Base-by-base conservation (phyloP, 2,888 invertebrate genomes). In the Diaperis boleti region DNA sequence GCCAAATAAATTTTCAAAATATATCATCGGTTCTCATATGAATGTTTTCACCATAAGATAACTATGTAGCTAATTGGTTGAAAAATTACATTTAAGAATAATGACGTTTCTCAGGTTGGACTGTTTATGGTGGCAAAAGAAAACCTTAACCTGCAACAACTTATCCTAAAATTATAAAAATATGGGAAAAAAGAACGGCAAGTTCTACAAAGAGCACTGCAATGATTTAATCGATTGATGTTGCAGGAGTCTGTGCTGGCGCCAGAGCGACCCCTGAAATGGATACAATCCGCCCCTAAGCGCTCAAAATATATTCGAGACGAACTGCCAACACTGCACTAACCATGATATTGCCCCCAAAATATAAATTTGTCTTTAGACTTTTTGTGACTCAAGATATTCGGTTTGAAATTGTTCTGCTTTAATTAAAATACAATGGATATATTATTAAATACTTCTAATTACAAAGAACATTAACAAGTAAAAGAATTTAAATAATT, bases 151-250 rank as follows among this genome's bases (percentile, higher is more conserved):
- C n/a, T n/a, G n/a, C n/a, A n/a, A n/a, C n/a, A n/a, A n/a, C n/a
- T n/a, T n/a, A n/a, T n/a, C n/a, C n/a, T n/a, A n/a, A n/a, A n/a
- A n/a, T n/a, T n/a, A n/a, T n/a, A n/a, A n/a, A n/a, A n/a, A n/a
- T n/a, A n/a, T n/a, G n/a, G n/a, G n/a, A n/a, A n/a, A n/a, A n/a
- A n/a, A n/a, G n/a, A n/a, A n/a, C n/a, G n/a, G n/a, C n/a, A 37
- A 52, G 26, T 55, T 29, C 41, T 17, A 55, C 42, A 42, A 18
- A 17, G 31, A 44, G 17, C 45, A 29, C 56, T 59, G 61, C 55
- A 55, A 64, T 64, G 64, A 64, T 63, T 63, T 64, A 64, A 64
- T 64, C 64, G 64, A 64, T 64, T 64, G 64, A 52, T 62, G 17
- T 33, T 62, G 62, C 62, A 57, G 62, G 47, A 60, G 49, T 59